phyloP scores from a whole-genome alignment of 2,888 invertebrate species.

The Brenthis hecate region DNA sequence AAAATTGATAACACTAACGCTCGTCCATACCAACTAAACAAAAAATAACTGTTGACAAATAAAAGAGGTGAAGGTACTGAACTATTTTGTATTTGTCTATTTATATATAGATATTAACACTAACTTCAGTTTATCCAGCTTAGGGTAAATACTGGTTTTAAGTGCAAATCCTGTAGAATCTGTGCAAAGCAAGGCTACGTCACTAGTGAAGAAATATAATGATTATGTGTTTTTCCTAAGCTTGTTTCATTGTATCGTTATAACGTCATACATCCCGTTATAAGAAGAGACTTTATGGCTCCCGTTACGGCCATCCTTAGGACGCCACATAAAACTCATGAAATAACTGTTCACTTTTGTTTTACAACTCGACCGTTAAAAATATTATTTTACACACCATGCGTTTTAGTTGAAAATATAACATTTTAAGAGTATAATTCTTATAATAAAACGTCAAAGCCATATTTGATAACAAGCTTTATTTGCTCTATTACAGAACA shows the following conservation, averaged over 20 bases:
- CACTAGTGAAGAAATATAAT: constrained; percentile 1
- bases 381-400: constrained; percentile 33
- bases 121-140: too few relatives aligned
- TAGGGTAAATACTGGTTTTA: too few relatives aligned
- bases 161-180: neutral
- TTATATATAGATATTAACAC: too few relatives aligned
- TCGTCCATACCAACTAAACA: too few relatives aligned
- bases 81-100: too few relatives aligned
- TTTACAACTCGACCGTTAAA: constrained; percentile 35
- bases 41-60: too few relatives aligned
- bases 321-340: constrained; percentile 33
- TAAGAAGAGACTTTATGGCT: constrained; percentile 33
- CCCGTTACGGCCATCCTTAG: constrained; percentile 33
- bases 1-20: too few relatives aligned
- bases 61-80: too few relatives aligned
- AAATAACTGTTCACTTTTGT: constrained; percentile 37
- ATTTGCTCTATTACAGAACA: too few relatives aligned
- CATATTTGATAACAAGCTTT: neutral
- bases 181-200: neutral
- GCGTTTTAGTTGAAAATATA: constrained; percentile 27
- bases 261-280: constrained; percentile 28
- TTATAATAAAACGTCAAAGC: neutral
- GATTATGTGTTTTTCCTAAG: constrained; percentile 2
- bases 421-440: neutral
- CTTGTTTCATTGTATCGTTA: constrained; percentile 30